phyloP scores from a whole-genome alignment of 2,888 invertebrate species.

The Tenthredo livida region DNA sequence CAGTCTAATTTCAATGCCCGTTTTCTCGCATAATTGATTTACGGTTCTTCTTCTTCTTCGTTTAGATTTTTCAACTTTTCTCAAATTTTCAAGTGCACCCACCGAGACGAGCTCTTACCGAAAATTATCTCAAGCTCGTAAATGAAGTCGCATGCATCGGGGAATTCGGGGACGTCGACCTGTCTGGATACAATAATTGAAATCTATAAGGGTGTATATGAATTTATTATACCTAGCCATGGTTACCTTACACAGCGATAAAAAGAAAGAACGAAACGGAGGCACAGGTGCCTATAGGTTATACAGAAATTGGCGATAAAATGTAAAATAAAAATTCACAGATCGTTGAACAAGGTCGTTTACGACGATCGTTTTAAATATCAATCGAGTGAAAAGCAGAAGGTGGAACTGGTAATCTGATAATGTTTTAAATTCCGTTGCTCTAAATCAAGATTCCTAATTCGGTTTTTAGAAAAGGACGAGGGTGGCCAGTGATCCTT shows the following conservation, averaged over 20 bases:
- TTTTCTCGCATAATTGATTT: constrained; percentile 69
- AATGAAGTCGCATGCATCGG: not conserved
- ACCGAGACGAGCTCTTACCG: not conserved
- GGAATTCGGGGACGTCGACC: not conserved
- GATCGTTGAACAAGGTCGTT: constrained; percentile 48
- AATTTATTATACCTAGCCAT: not conserved
- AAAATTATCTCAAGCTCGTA: not conserved
- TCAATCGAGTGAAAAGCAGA: constrained; percentile 34
- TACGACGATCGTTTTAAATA: constrained; percentile 5
- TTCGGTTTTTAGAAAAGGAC: constrained; percentile 33
- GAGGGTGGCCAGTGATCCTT: not conserved
- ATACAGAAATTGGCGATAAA: constrained; percentile 11
- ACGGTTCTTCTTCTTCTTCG: constrained; percentile 53
- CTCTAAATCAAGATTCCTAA: constrained; percentile 45
- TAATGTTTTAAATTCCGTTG: constrained; percentile 32
- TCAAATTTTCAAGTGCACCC: not conserved
- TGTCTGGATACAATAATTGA: not conserved
- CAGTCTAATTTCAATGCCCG: constrained; percentile 72
- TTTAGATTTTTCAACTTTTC: not conserved
- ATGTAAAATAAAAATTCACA: constrained; percentile 36
- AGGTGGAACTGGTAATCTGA: constrained; percentile 31
- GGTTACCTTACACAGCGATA: not conserved
- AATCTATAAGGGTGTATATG: not conserved
- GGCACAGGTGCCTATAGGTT: not conserved
- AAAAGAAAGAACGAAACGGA: not conserved